phyloP scores from a whole-genome alignment of 2,888 invertebrate species.

The Apotomis betuletana region DNA sequence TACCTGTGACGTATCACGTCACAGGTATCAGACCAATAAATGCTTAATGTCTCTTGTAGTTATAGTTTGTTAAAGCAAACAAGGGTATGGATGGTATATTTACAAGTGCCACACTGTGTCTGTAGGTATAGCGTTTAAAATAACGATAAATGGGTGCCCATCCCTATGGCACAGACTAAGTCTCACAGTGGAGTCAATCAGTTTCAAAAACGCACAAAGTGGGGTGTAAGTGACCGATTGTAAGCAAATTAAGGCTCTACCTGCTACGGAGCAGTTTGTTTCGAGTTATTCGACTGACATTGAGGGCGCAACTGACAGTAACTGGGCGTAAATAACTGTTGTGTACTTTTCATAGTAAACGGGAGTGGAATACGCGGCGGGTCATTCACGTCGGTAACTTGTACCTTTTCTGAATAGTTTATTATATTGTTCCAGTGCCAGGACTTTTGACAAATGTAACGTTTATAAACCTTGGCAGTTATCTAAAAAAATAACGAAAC shows the following conservation, averaged over 20 bases:
- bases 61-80: no score
- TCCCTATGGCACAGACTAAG: conserved; percentile 3
- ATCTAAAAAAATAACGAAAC: conserved; percentile 41
- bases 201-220: conserved; percentile 51
- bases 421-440: no score
- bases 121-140: no score
- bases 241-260: conserved; percentile 44
- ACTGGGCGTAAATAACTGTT: not conserved
- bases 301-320: not conserved
- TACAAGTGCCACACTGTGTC: no score
- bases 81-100: no score
- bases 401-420: no score
- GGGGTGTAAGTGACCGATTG: conserved; percentile 50
- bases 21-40: no score
- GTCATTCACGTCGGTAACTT: no score
- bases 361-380: no score
- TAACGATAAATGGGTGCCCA: no score
- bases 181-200: conserved; percentile 56
- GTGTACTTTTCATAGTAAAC: not conserved
- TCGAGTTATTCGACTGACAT: not conserved
- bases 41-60: no score
- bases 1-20: no score
- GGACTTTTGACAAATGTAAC: not conserved
- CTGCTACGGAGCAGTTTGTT: conserved; percentile 18
- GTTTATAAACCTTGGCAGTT: conserved; percentile 34